These are phyloP conservation scores for Bombyx mori DNA, from an alignment of 1,140 invertebrate species.

Conservation along the genomic window DNA sequence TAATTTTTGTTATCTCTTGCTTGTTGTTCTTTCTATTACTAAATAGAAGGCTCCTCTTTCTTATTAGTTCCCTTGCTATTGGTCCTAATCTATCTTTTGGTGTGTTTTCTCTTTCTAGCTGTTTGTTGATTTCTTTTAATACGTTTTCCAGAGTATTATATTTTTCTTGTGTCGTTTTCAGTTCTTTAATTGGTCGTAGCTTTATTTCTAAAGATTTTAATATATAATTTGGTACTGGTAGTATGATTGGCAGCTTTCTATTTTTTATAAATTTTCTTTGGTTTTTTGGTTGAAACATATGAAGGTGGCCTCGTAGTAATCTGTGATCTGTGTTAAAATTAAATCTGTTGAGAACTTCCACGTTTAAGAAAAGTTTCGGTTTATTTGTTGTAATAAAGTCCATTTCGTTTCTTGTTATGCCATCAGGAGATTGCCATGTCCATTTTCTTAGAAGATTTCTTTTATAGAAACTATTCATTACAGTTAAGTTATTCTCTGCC, in stretches of 20 bases:
- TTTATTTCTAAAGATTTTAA: slow-evolving; percentile 14
- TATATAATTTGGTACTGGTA: slow-evolving; percentile 9
- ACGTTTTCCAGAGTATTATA: slow-evolving; percentile 19
- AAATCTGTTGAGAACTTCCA: slow-evolving; percentile 23
- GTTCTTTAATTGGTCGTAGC: slow-evolving; percentile 6
- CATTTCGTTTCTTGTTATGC: slow-evolving; percentile 24
- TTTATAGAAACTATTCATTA: slow-evolving; percentile 21
- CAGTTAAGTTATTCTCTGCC: slow-evolving; percentile 14
- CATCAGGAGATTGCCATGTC: no score
- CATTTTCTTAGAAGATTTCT: no score
- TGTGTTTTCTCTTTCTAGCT: slow-evolving; percentile 4
- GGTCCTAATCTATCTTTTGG: slow-evolving; percentile 19
- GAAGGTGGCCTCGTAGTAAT: slow-evolving; percentile 23
- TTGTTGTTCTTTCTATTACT: slow-evolving; percentile 15
- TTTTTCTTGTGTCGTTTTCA: slow-evolving; percentile 12
- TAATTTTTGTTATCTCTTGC: slow-evolving; percentile 13
- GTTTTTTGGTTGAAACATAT: slow-evolving; percentile 14
- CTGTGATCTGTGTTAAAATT: slow-evolving; percentile 28
- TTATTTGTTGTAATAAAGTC: slow-evolving; percentile 33
- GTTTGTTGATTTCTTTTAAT: slow-evolving; percentile 14
- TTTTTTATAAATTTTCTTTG: slow-evolving; percentile 17
- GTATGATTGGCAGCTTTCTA: slow-evolving; percentile 9
- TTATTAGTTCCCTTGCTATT: slow-evolving; percentile 20
- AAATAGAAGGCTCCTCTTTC: slow-evolving; percentile 13
- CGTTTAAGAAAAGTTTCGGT: slow-evolving; percentile 24